Conservation (phyloP, 2,888 invertebrate species). For the Gandaritis pyraliata region DNA sequence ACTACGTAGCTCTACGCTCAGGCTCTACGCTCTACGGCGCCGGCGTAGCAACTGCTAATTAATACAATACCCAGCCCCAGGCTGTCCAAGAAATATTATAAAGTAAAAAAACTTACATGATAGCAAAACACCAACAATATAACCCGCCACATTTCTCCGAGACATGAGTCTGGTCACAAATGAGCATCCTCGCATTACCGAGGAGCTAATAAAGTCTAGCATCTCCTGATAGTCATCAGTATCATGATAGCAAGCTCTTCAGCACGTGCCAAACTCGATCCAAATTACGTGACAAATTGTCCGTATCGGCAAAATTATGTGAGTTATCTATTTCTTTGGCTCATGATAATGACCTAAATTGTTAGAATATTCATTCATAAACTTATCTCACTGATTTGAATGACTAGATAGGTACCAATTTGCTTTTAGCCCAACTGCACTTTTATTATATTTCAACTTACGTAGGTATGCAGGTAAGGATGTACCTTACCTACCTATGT, state of each 20-base stretch:
- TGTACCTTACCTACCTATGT: too few relatives aligned
- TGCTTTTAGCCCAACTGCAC: not conserved
- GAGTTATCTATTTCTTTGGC: slow-evolving; percentile 22
- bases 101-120: slow-evolving; percentile 37
- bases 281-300: slow-evolving; percentile 47
- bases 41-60: too few relatives aligned
- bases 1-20: too few relatives aligned
- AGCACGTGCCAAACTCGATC: slow-evolving; percentile 37
- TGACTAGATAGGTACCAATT: not conserved
- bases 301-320: slow-evolving; percentile 27
- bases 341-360: slow-evolving; percentile 33
- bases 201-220: slow-evolving; percentile 34
- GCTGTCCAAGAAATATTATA: too few relatives aligned
- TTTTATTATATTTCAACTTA: too few relatives aligned
- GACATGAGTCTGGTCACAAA: slow-evolving; percentile 47
- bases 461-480: too few relatives aligned
- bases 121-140: slow-evolving; percentile 40
- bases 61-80: too few relatives aligned
- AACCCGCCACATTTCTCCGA: slow-evolving; percentile 48
- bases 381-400: not conserved
- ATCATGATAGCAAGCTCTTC: slow-evolving; percentile 19
- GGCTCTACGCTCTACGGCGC: too few relatives aligned
- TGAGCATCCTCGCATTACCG: slow-evolving; percentile 29
- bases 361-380: slow-evolving; percentile 20
- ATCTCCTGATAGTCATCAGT: slow-evolving; percentile 18